Conservation (phyloP, 2,888 invertebrate species). For the Drosophila fungiperda region DNA sequence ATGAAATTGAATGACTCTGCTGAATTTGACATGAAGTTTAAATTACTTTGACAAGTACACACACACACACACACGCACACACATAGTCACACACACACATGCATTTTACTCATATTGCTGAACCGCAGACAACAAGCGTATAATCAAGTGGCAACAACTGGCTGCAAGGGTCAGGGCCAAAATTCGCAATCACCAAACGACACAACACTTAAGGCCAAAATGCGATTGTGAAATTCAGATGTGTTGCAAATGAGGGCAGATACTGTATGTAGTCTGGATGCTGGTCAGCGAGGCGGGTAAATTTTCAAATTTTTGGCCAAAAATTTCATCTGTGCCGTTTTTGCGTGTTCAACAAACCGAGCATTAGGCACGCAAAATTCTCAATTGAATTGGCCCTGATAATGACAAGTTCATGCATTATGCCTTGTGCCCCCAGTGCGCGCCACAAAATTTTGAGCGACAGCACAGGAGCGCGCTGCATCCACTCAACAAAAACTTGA, state of each 20-base stretch:
- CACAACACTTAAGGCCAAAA: conserved; percentile 53
- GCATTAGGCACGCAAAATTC: conserved; percentile 77
- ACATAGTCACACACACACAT: conserved; percentile 20
- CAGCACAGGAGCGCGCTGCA: conserved; percentile 28
- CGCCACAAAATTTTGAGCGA: conserved; percentile 34
- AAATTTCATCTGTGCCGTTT: conserved; percentile 57
- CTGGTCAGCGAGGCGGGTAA: conserved; percentile 31
- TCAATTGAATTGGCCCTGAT: conserved; percentile 82
- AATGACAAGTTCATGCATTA: conserved; percentile 80
- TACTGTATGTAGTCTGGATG: too few relatives aligned
- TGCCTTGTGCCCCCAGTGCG: conserved; percentile 51
- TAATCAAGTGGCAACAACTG: conserved; percentile 74
- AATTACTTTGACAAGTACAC: conserved; percentile 72
- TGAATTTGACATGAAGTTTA: conserved; percentile 84
- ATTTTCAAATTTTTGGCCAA: conserved; percentile 62
- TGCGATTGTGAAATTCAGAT: conserved; percentile 1
- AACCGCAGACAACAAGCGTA: conserved; percentile 52
- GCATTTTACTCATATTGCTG: background rate
- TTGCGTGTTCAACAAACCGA: conserved; percentile 35
- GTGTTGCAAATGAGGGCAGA: background rate
- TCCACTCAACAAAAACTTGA: conserved; percentile 67
- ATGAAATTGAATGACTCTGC: conserved; percentile 77
- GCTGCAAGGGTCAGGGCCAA: conserved; percentile 49
- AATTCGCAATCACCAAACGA: conserved; percentile 67
- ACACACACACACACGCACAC: conserved; percentile 6